These are phyloP conservation scores for Ctena decussata DNA, from an alignment of 2,888 invertebrate genomes.

Conservation along the genomic window DNA sequence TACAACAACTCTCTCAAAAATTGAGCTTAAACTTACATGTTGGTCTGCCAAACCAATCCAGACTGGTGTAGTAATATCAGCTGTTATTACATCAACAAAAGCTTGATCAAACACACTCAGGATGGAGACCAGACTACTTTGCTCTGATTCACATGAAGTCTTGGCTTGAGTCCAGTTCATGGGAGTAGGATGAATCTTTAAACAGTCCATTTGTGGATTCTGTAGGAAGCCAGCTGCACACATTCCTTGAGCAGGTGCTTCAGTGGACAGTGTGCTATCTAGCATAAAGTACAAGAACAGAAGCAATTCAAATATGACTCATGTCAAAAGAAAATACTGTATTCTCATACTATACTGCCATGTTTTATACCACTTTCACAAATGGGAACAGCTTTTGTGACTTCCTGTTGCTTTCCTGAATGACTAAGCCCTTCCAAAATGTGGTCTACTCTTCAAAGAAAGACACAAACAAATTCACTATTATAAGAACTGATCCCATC, in stretches of 20 bases:
- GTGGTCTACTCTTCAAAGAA: too few relatives aligned
- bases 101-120: constrained; percentile 55
- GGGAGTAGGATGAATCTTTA: constrained; percentile 27
- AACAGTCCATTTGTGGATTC: constrained; percentile 50
- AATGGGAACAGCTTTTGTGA: too few relatives aligned
- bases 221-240: constrained; percentile 36
- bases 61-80: constrained; percentile 27
- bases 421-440: too few relatives aligned
- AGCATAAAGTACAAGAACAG: too few relatives aligned
- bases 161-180: constrained; percentile 66
- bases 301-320: too few relatives aligned
- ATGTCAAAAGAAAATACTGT: too few relatives aligned
- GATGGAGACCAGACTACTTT: constrained; percentile 54
- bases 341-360: too few relatives aligned
- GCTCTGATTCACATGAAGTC: constrained; percentile 37
- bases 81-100: constrained; percentile 47
- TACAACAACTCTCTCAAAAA: too few relatives aligned
- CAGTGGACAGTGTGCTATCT: constrained; percentile 4
- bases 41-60: constrained; percentile 61
- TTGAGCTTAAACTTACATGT: constrained; percentile 29
- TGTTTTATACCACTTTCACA: too few relatives aligned
- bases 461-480: too few relatives aligned
- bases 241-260: constrained; percentile 20
- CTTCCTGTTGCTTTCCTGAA: too few relatives aligned
- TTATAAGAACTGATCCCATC: too few relatives aligned